Evolutionary conservation across 2,797 vertebrate species (phyloP), one percentile per base, ranked within the genome.

Genomic region (Coracias cyanogaster): DNA sequence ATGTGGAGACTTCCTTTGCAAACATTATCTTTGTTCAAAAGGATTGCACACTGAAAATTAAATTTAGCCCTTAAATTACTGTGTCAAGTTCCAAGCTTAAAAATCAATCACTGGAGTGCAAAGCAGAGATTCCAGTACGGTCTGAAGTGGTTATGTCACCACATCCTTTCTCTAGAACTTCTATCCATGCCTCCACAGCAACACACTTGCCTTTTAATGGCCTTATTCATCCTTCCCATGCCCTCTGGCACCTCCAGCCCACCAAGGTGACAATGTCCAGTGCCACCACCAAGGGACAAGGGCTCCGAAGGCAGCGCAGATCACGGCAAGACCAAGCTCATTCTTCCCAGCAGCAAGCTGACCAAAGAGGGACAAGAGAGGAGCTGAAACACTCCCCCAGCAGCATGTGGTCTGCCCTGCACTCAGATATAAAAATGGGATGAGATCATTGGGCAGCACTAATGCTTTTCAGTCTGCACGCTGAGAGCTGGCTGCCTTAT

Each of bases 401-500:
- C 76, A 61, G 46, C 3, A 6, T 1, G 15, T 3, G 35, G 69
- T 17, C 49, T 26, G 43, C 76, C 45, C 66, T n/a, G 43, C 60
- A 29, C 16, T 20, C 3, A 18, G 69, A 14, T 16, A 62, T 3
- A 15, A 48, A 12, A 39, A 52, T n/a, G 39, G 51, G 10, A 9
- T 22, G 61, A 29, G 12, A 24, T 18, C 66, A 70, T 16, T 61
- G 61, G 43, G 52, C 60, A 4, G 3, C 60, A 43, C 18, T 15
- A 64, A 31, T 0, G 0, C 62, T 10, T 21, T 5, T 13, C n/a
- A 12, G 12, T 1, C 1, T 3, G 41, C 45, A 4, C 2, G 28
- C 24, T 12, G 41, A 64, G 22, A 78, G 67, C 61, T 7, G 5
- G 15, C 3, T 4, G 66, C 71, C 43, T 64, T 21, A 46, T 9